Evolutionary conservation across 2,888 invertebrate species (phyloP).

Genomic region (Eilema griseolum): DNA sequence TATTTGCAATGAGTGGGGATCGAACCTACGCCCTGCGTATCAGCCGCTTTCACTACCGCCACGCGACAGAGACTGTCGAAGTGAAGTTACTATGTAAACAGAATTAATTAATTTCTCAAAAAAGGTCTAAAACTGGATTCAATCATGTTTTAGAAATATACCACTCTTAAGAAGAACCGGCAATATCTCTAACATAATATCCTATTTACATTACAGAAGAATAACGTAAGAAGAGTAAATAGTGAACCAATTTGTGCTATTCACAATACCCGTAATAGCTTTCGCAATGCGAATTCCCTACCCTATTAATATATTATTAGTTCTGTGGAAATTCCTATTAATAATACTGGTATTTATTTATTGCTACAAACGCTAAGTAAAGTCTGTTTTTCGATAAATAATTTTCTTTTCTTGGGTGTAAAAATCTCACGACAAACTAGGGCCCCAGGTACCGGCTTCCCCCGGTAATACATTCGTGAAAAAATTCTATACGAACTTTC

Average conservation of each 20-base stretch:
- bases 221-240: neutral
- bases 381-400: neutral
- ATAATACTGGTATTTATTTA: neutral
- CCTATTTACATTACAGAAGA: neutral
- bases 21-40: no score
- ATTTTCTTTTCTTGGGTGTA: neutral
- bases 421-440: no score
- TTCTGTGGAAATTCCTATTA: neutral
- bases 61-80: no score
- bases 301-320: neutral
- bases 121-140: neutral
- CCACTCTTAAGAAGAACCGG: neutral
- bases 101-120: neutral
- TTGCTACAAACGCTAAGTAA: neutral
- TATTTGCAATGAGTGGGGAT: no score
- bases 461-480: no score
- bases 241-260: neutral
- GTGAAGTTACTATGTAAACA: neutral
- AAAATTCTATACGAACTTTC: no score
- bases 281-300: neutral
- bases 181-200: neutral
- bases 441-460: no score
- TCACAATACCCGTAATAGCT: neutral
- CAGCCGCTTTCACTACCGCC: no score
- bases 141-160: no score